Percentiles rank a stretch among this genome's conserved stretches.
phyloP scores from a whole-genome alignment of 2,113 vertebrate species.

The Callorhinus ursinus region DNA sequence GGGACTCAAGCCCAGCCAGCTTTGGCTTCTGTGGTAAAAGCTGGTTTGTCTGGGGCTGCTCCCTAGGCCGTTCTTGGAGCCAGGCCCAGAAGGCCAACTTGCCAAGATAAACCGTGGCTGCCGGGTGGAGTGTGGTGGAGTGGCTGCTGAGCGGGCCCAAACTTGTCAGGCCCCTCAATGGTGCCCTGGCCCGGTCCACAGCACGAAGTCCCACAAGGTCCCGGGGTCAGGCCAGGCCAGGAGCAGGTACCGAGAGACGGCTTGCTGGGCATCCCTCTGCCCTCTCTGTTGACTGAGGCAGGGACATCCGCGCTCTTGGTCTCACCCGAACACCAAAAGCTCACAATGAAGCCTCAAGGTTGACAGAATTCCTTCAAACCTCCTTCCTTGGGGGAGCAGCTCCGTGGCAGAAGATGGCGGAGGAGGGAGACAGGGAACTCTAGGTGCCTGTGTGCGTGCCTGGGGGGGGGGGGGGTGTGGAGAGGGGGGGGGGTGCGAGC shows the following conservation, averaged over 20 bases:
- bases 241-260: neutral
- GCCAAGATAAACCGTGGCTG: slow-evolving; percentile 74
- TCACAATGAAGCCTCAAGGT: neutral
- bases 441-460: rapidly evolving
- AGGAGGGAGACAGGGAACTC: neutral
- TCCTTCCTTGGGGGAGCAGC: neutral
- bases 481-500: neutral
- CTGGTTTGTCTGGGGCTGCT: slow-evolving; percentile 61
- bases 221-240: neutral
- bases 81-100: neutral
- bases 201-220: neutral
- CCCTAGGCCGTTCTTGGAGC: slow-evolving; percentile 42
- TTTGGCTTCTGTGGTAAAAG: slow-evolving; percentile 69
- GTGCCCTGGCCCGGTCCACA: neutral
- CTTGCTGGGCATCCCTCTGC: neutral
- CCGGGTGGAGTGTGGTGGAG: neutral
- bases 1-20: neutral
- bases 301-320: neutral
- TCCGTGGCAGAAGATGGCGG: neutral
- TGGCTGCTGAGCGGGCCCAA: neutral
- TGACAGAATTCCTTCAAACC: slow-evolving; percentile 28
- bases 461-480: neutral
- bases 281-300: neutral
- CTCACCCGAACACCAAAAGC: neutral
- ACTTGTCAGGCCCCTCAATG: neutral